These are phyloP conservation scores for Calosoma granatense DNA, from an alignment of 1,140 invertebrate species.

Conservation along the genomic window DNA sequence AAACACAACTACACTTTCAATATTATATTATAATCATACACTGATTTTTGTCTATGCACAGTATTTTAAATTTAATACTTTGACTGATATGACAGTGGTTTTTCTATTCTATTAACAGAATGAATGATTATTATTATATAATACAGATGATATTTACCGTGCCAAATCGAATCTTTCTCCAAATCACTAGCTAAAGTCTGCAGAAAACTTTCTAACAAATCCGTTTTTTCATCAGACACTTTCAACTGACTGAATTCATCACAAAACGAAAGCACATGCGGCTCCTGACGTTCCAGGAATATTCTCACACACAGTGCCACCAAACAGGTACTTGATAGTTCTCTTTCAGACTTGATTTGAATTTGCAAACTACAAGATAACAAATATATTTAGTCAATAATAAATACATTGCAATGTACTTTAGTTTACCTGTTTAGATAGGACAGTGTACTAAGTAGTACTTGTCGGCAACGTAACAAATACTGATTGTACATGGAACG, in stretches of 20 bases:
- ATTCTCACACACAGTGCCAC: conserved; percentile 68
- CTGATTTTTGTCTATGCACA: too few relatives aligned
- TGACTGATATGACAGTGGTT: too few relatives aligned
- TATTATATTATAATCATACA: conserved; percentile 1
- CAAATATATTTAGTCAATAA: conserved; percentile 16
- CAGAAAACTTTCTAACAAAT: conserved; percentile 58
- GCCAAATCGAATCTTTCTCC: conserved; percentile 59
- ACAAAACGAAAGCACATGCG: conserved; percentile 54
- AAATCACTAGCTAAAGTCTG: conserved; percentile 47
- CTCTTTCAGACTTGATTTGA: conserved; percentile 56
- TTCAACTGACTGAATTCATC: conserved; percentile 64
- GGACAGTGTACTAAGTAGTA: conserved; percentile 66
- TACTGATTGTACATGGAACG: conserved; percentile 78
- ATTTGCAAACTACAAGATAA: conserved; percentile 43
- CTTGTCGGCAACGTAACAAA: conserved; percentile 71
- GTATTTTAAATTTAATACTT: too few relatives aligned
- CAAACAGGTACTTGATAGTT: conserved; percentile 66
- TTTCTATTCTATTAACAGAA: too few relatives aligned
- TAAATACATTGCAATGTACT: conserved; percentile 15
- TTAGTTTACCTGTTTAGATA: conserved; percentile 63
- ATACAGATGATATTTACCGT: conserved; percentile 40
- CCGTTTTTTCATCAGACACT: conserved; percentile 73
- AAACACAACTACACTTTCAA: not conserved
- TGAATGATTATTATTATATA: conserved; percentile 15
- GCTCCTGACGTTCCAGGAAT: conserved; percentile 66